A percentile compares a stretch with the other conserved stretches of the same genome.
These are phyloP conservation scores for Xylocopa sonorina DNA, from an alignment of 1,140 invertebrate species.

Conservation along the genomic window DNA sequence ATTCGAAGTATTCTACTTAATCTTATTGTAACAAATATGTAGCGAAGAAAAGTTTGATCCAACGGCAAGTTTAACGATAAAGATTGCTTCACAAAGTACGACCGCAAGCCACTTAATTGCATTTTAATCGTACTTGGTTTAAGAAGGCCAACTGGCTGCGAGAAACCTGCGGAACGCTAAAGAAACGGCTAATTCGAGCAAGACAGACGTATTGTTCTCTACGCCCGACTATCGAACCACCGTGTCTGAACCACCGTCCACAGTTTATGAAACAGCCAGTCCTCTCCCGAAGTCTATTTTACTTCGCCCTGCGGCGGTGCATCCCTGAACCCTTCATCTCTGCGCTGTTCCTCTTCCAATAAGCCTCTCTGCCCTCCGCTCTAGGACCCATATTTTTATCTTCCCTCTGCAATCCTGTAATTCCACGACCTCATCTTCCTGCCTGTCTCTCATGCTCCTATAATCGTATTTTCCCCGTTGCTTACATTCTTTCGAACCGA, in stretches of 20 bases:
- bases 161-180: too few species aligned
- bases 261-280: constrained; percentile 7
- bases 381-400: constrained; percentile 17
- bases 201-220: not conserved
- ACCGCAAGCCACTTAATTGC: too few species aligned
- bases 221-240: not conserved
- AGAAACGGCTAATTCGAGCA: too few species aligned
- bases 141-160: too few species aligned
- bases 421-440: constrained; percentile 11
- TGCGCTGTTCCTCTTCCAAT: constrained; percentile 1
- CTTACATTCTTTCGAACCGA: too few species aligned
- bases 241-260: not conserved
- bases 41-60: too few species aligned
- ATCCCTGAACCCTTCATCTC: constrained; percentile 20
- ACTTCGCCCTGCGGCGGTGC: constrained; percentile 2
- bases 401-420: constrained; percentile 9
- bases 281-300: constrained; percentile 3
- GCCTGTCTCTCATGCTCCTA: not conserved
- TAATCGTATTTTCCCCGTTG: constrained; percentile 2
- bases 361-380: not conserved
- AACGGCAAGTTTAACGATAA: too few species aligned
- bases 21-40: too few species aligned
- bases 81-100: too few species aligned
- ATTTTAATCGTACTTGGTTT: too few species aligned
- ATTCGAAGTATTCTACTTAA: too few species aligned